Conservation (phyloP, 1,140 invertebrate genomes). For the Macrotrachela quadricornifera region DNA sequence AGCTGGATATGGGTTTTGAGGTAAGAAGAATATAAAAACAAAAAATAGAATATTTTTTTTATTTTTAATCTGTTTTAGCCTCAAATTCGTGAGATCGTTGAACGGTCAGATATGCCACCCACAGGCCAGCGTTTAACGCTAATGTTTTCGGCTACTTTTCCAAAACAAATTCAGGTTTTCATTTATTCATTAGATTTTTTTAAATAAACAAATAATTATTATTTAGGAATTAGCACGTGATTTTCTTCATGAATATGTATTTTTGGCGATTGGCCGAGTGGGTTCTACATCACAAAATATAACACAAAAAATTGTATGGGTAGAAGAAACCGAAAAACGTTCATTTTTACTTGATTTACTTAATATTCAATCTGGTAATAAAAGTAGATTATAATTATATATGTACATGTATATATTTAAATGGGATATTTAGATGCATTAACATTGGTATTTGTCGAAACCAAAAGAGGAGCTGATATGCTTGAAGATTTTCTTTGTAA, state of each 20-base stretch:
- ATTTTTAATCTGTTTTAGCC: constrained; percentile 34
- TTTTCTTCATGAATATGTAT: constrained; percentile 94
- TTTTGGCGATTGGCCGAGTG: constrained; percentile 89
- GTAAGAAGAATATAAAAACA: no score
- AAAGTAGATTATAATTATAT: not conserved
- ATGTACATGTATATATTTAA: constrained; percentile 6
- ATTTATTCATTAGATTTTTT: no score
- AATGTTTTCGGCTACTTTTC: constrained; percentile 99
- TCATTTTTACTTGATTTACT: constrained; percentile 82
- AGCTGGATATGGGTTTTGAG: constrained; percentile 94
- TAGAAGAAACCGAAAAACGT: constrained; percentile 84
- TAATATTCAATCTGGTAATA: constrained; percentile 26
- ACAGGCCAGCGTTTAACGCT: constrained; percentile 71
- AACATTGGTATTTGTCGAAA: constrained; percentile 92
- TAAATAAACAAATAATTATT: no score
- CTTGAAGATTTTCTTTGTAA: constrained; percentile 70
- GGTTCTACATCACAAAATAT: constrained; percentile 98
- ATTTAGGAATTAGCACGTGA: constrained; percentile 52
- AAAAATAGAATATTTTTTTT: no score
- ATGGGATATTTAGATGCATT: constrained; percentile 37
- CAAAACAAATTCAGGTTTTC: constrained; percentile 69
- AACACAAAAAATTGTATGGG: constrained; percentile 93
- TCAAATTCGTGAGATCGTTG: constrained; percentile 50
- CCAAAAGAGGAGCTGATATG: constrained; percentile 87
- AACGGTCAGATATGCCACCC: constrained; percentile 34